phyloP scores from a whole-genome alignment of 2,888 invertebrate species.

The Netelia inedita region DNA sequence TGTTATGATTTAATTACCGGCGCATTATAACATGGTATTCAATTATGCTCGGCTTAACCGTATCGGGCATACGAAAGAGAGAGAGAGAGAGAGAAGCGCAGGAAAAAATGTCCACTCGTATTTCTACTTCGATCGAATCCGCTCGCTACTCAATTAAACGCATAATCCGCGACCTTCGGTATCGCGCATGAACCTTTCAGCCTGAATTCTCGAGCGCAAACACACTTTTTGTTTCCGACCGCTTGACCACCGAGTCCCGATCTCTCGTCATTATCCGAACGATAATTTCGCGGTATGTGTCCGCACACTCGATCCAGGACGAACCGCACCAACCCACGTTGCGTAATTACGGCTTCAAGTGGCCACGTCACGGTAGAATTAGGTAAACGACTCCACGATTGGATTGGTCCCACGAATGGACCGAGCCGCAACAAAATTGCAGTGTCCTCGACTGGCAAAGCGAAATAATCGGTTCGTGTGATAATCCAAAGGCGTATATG shows the following conservation, averaged over 20 bases:
- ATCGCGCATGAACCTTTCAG: background rate
- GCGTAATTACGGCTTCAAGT: too few relatives aligned
- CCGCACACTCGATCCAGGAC: background rate
- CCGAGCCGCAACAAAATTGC: too few relatives aligned
- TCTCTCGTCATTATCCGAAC: background rate
- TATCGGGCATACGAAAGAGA: slow-evolving; percentile 42
- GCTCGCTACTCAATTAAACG: slow-evolving; percentile 55
- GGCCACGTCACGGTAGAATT: too few relatives aligned
- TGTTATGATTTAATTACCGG: slow-evolving; percentile 73
- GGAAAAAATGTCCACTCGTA: slow-evolving; percentile 30
- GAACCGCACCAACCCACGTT: too few relatives aligned
- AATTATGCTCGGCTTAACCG: slow-evolving; percentile 62
- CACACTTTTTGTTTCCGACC: slow-evolving; percentile 14
- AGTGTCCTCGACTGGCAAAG: too few relatives aligned
- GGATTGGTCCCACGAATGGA: too few relatives aligned
- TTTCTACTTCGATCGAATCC: slow-evolving; percentile 24
- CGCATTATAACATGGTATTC: slow-evolving; percentile 72
- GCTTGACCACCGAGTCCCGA: background rate
- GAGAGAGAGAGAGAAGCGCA: slow-evolving; percentile 9
- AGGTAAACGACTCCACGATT: too few relatives aligned
- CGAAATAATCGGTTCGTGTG: too few relatives aligned
- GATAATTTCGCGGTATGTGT: too few relatives aligned
- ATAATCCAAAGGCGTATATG: too few relatives aligned
- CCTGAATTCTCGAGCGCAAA: slow-evolving; percentile 9
- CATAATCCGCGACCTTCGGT: slow-evolving; percentile 54